Evolutionary conservation across 2,113 vertebrate genomes (phyloP).

Genomic region (Pterophyllum scalare): DNA sequence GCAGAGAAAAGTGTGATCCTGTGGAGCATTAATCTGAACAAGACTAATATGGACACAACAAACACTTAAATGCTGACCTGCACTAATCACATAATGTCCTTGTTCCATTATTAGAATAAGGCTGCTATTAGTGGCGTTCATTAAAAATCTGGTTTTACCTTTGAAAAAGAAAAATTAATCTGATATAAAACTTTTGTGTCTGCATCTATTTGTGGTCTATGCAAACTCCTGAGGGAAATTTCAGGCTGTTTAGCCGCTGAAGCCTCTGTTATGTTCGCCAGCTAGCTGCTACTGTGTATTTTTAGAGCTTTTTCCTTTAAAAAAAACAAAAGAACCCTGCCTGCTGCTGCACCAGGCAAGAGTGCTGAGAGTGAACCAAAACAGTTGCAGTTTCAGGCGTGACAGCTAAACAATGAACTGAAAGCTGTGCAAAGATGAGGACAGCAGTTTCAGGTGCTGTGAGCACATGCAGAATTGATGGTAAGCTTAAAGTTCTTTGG

Average conservation of each 20-base stretch:
- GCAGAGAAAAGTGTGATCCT: neutral
- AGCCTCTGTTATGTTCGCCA: neutral
- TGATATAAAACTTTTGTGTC: neutral
- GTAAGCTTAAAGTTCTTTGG: conserved; percentile 2
- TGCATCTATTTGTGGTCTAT: neutral
- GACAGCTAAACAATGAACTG: conserved; percentile 7
- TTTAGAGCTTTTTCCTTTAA: neutral
- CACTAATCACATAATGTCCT: neutral
- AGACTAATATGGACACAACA: neutral
- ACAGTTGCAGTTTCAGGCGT: neutral
- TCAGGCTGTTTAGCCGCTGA: neutral
- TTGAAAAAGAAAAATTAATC: neutral
- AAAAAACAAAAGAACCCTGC: neutral
- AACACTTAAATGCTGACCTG: neutral
- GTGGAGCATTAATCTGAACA: neutral
- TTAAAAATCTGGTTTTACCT: neutral
- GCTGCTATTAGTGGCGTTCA: no score
- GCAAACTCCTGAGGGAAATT: neutral
- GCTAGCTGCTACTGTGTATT: neutral
- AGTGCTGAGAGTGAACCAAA: neutral
- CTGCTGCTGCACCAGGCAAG: neutral
- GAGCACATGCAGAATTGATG: neutral
- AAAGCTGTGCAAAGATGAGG: neutral
- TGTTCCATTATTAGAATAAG: neutral
- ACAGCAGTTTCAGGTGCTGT: neutral